A percentile compares a stretch with the other conserved stretches of the same genome.
These are phyloP conservation scores for Acomys russatus DNA, from an alignment of 2,797 vertebrate species.

Conservation along the genomic window DNA sequence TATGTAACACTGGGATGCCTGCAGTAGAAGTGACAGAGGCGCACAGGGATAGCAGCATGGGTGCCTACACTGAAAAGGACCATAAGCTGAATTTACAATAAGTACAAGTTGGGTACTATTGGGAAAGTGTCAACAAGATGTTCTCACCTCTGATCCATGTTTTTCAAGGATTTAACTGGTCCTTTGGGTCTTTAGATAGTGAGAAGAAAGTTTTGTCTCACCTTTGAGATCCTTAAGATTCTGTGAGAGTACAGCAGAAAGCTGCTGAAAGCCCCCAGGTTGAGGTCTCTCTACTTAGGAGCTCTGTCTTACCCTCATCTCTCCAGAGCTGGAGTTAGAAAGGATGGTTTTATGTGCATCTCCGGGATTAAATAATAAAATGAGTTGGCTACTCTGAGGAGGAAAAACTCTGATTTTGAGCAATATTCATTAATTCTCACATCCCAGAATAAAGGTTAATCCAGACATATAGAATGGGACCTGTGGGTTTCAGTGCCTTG, in stretches of 20 bases:
- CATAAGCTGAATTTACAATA: neutral
- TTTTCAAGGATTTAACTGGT: neutral
- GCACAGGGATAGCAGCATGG: neutral
- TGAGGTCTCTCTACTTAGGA: neutral
- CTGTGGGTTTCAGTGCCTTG: neutral
- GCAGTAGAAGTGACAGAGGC: too few relatives aligned
- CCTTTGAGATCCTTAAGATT: neutral
- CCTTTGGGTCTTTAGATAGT: neutral
- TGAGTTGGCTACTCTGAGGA: neutral
- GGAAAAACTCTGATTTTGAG: neutral
- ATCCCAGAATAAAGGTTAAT: neutral
- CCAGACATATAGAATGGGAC: fast-evolving
- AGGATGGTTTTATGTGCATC: neutral
- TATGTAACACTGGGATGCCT: neutral
- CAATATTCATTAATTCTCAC: neutral
- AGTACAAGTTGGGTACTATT: neutral
- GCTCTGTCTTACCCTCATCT: neutral
- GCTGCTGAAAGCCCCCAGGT: neutral
- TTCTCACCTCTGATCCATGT: neutral
- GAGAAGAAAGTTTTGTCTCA: neutral
- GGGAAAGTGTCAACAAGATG: neutral
- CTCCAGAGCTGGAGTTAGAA: neutral
- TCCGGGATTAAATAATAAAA: neutral
- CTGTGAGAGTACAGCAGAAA: neutral
- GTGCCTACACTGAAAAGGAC: neutral